These are phyloP conservation scores for Riptortus pedestris DNA, from an alignment of 1,140 invertebrate genomes.

Conservation along the genomic window DNA sequence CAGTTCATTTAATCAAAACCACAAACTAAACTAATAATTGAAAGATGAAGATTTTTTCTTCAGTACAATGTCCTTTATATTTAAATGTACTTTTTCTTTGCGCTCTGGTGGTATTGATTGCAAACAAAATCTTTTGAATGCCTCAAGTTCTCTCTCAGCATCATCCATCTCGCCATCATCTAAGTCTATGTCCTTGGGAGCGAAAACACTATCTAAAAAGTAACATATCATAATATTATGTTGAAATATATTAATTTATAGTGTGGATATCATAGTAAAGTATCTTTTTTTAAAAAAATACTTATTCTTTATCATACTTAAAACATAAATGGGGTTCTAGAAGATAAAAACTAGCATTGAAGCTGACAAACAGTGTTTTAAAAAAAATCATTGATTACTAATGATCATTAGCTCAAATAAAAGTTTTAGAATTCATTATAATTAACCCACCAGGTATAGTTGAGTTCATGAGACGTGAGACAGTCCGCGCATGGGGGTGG, in stretches of 20 bases:
- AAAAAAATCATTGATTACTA: no score
- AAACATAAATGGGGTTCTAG: not conserved
- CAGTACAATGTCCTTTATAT: slow-evolving; percentile 59
- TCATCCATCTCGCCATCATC: slow-evolving; percentile 65
- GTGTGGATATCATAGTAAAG: not conserved
- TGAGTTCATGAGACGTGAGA: no score
- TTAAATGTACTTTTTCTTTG: slow-evolving; percentile 59
- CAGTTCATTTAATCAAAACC: not conserved
- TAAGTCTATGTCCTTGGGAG: slow-evolving; percentile 61
- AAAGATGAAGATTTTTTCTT: slow-evolving; percentile 45
- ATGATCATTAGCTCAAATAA: no score
- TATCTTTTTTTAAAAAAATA: no score
- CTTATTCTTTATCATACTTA: not conserved
- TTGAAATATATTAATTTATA: not conserved
- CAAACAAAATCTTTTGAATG: slow-evolving; percentile 67
- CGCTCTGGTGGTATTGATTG: slow-evolving; percentile 55
- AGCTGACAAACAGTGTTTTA: no score
- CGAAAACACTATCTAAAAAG: slow-evolving; percentile 62
- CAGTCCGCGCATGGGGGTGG: no score
- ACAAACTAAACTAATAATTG: not conserved
- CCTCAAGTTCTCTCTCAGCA: slow-evolving; percentile 61
- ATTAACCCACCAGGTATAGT: no score
- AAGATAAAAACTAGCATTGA: no score
- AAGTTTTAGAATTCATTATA: no score
- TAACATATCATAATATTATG: no score